Evolutionary conservation across 2,113 vertebrate genomes (phyloP).

Genomic region (Aepyceros melampus): DNA sequence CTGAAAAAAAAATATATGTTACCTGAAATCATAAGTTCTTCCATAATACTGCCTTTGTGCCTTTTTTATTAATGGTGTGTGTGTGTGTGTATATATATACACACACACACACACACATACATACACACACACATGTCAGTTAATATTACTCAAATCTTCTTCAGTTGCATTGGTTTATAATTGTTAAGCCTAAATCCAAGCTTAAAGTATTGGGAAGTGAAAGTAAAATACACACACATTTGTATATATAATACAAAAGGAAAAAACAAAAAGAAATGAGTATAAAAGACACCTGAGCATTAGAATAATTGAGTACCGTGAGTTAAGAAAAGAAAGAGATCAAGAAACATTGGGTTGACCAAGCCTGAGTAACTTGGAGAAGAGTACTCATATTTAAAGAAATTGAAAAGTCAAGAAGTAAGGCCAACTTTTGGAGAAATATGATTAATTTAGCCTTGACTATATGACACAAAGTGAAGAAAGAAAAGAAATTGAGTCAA

Average conservation of each 20-base stretch:
- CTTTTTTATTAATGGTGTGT: not conserved
- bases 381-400: not conserved
- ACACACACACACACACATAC: too few relatives aligned
- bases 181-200: not conserved
- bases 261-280: not conserved
- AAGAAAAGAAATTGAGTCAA: not conserved
- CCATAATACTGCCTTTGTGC: not conserved
- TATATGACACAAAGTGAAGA: not conserved
- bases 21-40: not conserved
- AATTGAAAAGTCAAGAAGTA: not conserved
- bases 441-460: not conserved
- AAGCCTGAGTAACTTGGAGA: not conserved
- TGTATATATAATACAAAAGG: not conserved
- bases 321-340: not conserved
- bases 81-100: rapidly evolving
- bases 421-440: not conserved
- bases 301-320: not conserved
- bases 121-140: not conserved
- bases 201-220: not conserved
- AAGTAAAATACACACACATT: not conserved
- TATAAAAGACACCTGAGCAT: not conserved
- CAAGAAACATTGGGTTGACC: not conserved
- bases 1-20: not conserved
- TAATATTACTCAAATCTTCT: not conserved
- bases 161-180: not conserved